Evolutionary conservation across 2,888 invertebrate species (phyloP), one percentile per base, ranked within the genome.

Genomic region (Drosophila longiperda): DNA sequence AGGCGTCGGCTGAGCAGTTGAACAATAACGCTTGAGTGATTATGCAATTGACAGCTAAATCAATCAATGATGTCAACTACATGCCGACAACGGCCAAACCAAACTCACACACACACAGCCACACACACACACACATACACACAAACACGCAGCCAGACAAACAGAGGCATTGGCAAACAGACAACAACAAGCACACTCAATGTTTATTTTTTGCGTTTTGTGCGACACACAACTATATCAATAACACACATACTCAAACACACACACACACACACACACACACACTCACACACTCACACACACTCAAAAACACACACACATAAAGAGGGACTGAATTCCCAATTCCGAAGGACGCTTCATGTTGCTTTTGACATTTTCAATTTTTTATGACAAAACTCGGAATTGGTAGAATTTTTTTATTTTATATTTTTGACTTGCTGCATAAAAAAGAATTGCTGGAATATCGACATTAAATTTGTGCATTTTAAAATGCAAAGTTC

Each of bases 11-110:
- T 80, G 80, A 87, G 87, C 82, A 87, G 85, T 83, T 88, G 78
- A 82, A 88, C 91, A 87, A 90, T 91, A 90, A 86, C 88, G 89
- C 89, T 89, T 91, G 91, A 91, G 89, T 89, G 92, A 91, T 89
- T 92, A 91, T 90, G 90, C 91, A 90, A 91, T 92, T 91, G 92
- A 90, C 92, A 91, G 89, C 86, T 90, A 90, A 91, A 92, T 92
- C 92, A 92, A 92, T 92, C 92, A 92, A 89, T 91, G 89, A 87
- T 91, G 91, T 91, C 91, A 91, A 89, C 90, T 90, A 83, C 88
- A 91, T 83, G 86, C 80, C 80, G 77, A 64, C 80, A 81, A 75
- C 74, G 77, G 68, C 57, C 78, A 71, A 74, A 48, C 70, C 62
- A 69, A 62, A 66, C 69, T 7, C 34, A 32, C 63, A 64, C 60